phyloP scores from a whole-genome alignment of 1,140 invertebrate species.

The Leptinotarsa defecta region DNA sequence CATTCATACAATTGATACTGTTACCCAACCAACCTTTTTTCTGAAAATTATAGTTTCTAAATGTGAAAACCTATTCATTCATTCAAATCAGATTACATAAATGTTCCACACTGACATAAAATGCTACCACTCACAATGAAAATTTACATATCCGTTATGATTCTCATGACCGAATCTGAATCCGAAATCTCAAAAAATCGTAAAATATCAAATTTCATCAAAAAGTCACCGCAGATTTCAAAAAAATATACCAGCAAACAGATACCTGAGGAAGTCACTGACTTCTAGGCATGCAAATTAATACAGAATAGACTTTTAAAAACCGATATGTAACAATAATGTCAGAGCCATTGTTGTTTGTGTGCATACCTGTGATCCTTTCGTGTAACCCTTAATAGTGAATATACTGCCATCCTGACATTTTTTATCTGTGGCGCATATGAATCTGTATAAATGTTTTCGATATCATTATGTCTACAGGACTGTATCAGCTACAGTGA shows the following conservation, averaged over 20 bases:
- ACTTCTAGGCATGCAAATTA: slow-evolving; percentile 35
- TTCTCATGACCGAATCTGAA: slow-evolving; percentile 7
- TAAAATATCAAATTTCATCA: slow-evolving; percentile 20
- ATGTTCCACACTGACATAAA: too few relatives aligned
- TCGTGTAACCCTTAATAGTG: slow-evolving; percentile 33
- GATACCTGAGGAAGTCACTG: slow-evolving; percentile 24
- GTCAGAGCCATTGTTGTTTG: slow-evolving; percentile 32
- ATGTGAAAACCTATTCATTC: too few relatives aligned
- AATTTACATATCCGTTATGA: slow-evolving; percentile 7
- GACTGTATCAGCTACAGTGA: neutral
- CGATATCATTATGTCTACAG: neutral
- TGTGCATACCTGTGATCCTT: slow-evolving; percentile 21
- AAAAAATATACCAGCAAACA: neutral
- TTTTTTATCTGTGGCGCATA: slow-evolving; percentile 26
- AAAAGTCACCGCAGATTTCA: neutral
- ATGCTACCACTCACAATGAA: too few relatives aligned
- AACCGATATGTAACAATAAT: slow-evolving; percentile 39
- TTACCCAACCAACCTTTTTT: too few relatives aligned
- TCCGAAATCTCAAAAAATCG: neutral
- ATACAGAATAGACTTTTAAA: slow-evolving; percentile 34
- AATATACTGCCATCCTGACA: slow-evolving; percentile 33
- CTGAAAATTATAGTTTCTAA: too few relatives aligned
- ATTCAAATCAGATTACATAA: too few relatives aligned
- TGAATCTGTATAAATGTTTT: slow-evolving; percentile 9
- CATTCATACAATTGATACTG: too few relatives aligned